phyloP scores from a whole-genome alignment of 1,140 invertebrate genomes.

The Mycetomoellerius zeteki region DNA sequence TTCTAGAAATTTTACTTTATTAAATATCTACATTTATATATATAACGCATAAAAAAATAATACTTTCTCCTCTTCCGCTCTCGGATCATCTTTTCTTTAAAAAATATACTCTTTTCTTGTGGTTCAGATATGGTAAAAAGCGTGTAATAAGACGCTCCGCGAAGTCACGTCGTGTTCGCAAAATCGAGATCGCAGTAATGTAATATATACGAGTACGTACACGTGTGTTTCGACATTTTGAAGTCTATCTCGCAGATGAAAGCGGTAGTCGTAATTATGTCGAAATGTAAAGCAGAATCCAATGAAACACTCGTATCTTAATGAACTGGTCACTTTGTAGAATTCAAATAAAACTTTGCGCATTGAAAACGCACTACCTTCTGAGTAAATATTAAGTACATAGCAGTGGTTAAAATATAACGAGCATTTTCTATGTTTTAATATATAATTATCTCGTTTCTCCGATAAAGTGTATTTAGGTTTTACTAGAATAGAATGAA shows the following conservation, averaged over 20 bases:
- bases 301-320: constrained; percentile 28
- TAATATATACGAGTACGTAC: not conserved
- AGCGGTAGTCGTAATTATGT: constrained; percentile 8
- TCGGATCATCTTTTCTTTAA: no score
- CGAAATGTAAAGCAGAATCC: not conserved
- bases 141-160: not conserved
- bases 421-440: not conserved
- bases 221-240: not conserved
- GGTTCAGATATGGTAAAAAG: not conserved
- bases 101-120: no score
- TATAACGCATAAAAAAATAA: no score
- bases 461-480: not conserved
- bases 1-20: no score
- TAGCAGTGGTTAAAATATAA: constrained; percentile 5
- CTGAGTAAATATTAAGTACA: not conserved
- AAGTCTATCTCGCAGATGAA: constrained; percentile 9
- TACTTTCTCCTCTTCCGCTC: no score
- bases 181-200: not conserved
- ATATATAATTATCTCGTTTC: not conserved
- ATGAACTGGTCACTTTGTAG: constrained; percentile 26
- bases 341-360: constrained; percentile 2
- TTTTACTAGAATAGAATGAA: not conserved
- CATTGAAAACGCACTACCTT: not conserved
- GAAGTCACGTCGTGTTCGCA: not conserved
- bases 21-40: no score